A percentile compares a stretch with the other conserved stretches of the same genome.
phyloP scores from a whole-genome alignment of 2,888 invertebrate species.

The Tachina fera region DNA sequence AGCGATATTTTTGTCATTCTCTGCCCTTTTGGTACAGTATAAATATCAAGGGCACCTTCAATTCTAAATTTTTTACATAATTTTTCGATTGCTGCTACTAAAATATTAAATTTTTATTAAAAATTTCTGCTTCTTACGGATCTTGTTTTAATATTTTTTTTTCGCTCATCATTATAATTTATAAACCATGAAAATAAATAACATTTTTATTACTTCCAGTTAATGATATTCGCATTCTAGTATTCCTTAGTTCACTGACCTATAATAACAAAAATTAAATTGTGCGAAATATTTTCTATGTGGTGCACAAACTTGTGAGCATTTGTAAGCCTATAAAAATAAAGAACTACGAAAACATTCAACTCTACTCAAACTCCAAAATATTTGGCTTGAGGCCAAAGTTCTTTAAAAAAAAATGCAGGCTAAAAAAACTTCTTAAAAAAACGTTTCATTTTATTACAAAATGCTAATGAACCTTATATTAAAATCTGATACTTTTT shows the following conservation, averaged over 20 bases:
- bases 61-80: too few species aligned
- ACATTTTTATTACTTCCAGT: background rate
- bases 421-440: conserved; percentile 8
- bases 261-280: conserved; percentile 42
- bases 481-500: conserved; percentile 47
- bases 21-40: too few species aligned
- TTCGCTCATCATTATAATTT: too few species aligned
- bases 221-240: background rate
- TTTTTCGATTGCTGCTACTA: too few species aligned
- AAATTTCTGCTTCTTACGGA: too few species aligned
- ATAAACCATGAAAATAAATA: background rate
- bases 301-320: conserved; percentile 14
- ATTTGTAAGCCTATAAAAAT: conserved; percentile 35
- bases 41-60: too few species aligned
- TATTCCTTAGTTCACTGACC: conserved; percentile 62
- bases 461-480: conserved; percentile 70
- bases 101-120: too few species aligned
- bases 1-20: too few species aligned
- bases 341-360: background rate
- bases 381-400: conserved; percentile 62
- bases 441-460: conserved; percentile 54
- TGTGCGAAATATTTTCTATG: conserved; percentile 30
- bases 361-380: conserved; percentile 27
- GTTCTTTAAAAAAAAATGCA: background rate
- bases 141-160: too few species aligned